Evolutionary conservation across 2,113 vertebrate genomes (phyloP), one percentile per base, ranked within the genome.

Genomic region (Mugil cephalus): DNA sequence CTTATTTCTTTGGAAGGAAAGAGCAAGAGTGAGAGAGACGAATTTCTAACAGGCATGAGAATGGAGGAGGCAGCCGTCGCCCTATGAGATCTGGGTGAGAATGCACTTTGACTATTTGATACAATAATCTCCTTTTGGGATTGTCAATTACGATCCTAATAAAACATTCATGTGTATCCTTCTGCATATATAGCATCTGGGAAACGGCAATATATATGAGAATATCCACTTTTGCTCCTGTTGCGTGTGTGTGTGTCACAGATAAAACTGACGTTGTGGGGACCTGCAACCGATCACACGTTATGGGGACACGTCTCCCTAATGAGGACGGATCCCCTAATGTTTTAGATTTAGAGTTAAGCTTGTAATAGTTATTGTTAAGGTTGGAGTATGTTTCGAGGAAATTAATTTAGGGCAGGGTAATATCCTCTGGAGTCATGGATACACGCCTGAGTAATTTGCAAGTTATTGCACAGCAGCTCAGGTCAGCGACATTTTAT

Each of bases 101-200:
- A 77, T 79, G 9, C 62, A 47, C 47, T 47, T 58, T 7, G 63
- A 73, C 59, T 70, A 17, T 76, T 71, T 86, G 61, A 82, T 68
- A 73, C 69, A 70, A 74, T 82, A 75, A 80, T 80, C 74, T 82
- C 66, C 72, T 88, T 86, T 79, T 58, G 51, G 66, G 72, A 74
- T 63, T 80, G 69, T 85, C 76, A 88, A 71, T 87, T 85, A 86
- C 69, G 65, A 72, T 51, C 34, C 55, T 65, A 64, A 80, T 87
- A 74, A 87, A 80, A 84, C 52, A 88, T 86, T 80, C 83, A 84
- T 87, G 36, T 39, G 42, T 8, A 24, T 11, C 17, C 35, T 48
- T 58, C 64, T 73, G 70, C 64, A 60, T 67, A 69, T 69, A 58
- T 43, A 59, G 68, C 61, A 59, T 36, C 59, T 63, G 11, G 42